Percentiles rank a stretch among this genome's conserved stretches.
Evolutionary conservation across 2,113 vertebrate species (phyloP).

Genomic region (Ellobius talpinus): DNA sequence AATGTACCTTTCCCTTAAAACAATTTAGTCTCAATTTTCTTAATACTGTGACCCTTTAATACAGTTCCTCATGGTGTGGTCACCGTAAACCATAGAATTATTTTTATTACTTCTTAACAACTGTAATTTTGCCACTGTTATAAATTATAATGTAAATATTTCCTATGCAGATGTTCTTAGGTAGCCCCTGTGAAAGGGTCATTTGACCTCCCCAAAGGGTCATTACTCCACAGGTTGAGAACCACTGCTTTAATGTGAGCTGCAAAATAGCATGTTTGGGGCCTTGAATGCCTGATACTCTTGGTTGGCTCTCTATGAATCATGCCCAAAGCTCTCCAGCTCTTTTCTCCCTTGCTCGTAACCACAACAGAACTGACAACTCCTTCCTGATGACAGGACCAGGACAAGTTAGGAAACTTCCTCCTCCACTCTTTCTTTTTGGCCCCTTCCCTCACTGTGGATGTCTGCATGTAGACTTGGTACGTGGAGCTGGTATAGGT

Average conservation of each 20-base stretch:
- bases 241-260: not conserved
- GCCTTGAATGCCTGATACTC: not conserved
- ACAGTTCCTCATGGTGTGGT: not conserved
- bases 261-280: not conserved
- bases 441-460: not conserved
- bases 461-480: not conserved
- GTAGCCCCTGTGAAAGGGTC: not conserved
- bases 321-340: not conserved
- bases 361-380: not conserved
- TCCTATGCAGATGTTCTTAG: not conserved
- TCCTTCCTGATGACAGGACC: not conserved
- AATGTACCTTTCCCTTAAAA: not conserved
- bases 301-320: not conserved
- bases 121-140: not conserved
- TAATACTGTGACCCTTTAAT: not conserved
- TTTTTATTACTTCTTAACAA: not conserved
- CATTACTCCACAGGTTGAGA: not conserved
- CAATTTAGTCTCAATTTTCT: not conserved
- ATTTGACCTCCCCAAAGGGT: not conserved
- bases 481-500: not conserved
- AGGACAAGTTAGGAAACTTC: not conserved
- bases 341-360: not conserved
- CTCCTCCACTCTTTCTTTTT: not conserved
- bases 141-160: not conserved
- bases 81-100: not conserved